Conservation (phyloP, 2,888 invertebrate species). For the Trichogramma evanescens region DNA sequence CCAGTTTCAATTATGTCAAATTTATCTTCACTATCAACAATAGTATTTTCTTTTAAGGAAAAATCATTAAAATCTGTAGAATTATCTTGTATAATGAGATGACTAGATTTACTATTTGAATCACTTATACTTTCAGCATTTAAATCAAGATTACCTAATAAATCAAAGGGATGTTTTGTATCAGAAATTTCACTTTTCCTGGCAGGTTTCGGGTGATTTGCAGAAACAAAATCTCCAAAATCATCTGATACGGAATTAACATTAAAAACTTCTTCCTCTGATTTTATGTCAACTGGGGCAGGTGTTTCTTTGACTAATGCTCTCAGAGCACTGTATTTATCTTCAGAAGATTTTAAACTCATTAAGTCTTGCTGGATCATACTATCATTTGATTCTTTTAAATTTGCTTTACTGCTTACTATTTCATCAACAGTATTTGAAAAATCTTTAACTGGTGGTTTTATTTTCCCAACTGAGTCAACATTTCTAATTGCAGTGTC, state of each 20-base stretch:
- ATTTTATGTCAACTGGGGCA: slow-evolving; percentile 13
- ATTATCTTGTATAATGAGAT: slow-evolving; percentile 33
- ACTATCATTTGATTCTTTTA: slow-evolving; percentile 21
- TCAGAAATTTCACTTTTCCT: slow-evolving; percentile 14
- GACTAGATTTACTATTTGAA: slow-evolving; percentile 26
- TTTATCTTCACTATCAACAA: slow-evolving; percentile 29
- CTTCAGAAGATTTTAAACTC: slow-evolving; percentile 42
- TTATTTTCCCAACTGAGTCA: slow-evolving; percentile 24
- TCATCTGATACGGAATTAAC: slow-evolving; percentile 38
- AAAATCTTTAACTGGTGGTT: slow-evolving; percentile 24
- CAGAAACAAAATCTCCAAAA: slow-evolving; percentile 49
- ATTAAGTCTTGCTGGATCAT: slow-evolving; percentile 37
- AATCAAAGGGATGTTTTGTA: slow-evolving; percentile 27
- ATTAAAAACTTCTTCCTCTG: slow-evolving; percentile 20
- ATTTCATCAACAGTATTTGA: slow-evolving; percentile 19
- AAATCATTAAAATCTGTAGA: slow-evolving; percentile 39
- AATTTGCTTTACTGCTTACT: slow-evolving; percentile 9
- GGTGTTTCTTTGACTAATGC: slow-evolving; percentile 38
- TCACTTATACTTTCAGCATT: slow-evolving; percentile 25
- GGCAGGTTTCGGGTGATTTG: slow-evolving; percentile 32
- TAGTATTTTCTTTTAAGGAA: slow-evolving; percentile 31
- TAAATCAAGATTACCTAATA: slow-evolving; percentile 37
- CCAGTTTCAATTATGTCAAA: slow-evolving; percentile 34
- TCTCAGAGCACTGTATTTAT: slow-evolving; percentile 49
- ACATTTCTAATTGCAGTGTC: slow-evolving; percentile 42